Base-by-base conservation (phyloP, 37 sponge, comb jelly and placozoan genomes). In the Tethya wilhelma region DNA sequence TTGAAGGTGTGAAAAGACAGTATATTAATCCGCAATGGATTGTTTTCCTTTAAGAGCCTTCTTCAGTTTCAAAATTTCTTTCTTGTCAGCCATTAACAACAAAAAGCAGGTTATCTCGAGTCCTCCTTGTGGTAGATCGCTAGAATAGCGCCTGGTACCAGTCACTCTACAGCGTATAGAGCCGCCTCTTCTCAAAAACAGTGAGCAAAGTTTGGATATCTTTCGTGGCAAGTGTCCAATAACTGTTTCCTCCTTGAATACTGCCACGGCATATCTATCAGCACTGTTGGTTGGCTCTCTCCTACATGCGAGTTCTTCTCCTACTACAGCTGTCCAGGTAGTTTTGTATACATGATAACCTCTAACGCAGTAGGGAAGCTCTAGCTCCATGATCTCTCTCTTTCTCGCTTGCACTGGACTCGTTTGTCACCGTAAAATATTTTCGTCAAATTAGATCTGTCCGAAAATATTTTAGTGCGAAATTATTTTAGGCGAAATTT, bases 141-240 rank as follows among this genome's bases (percentile, higher is more conserved):
- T 26, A 34, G 70, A 69, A 69, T 34, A 69, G 26, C 60, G 22
- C 43, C 71, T 69, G 33, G 2, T 56, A 1, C 71, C 71, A 36
- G 28, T 80, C 1, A 69, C 58, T 12, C 22, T 49, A 69, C 55
- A 53, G n/a, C n/a, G n/a, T n/a, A n/a, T n/a, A n/a, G n/a, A n/a
- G n/a, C 81, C 81, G 2, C 58, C 58, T 56, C 81, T 55, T 22
- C 56, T 69, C 41, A 80, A 38, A 26, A 80, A 80, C n/a, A 80
- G 39, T 19, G 67, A 57, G 38, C 81, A 80, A 25, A 69, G 19
- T 38, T 31, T 30, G 17, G 69, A 67, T 56, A 80, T 69, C 32
- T 80, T 80, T 30, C 71, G 26, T 69, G 81, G 81, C 23, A 80
- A 12, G 39, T 80, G 81, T 2, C 81, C 81, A 37, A 68, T 43